phyloP scores from a whole-genome alignment of 2,113 vertebrate species.

The Sturnus vulgaris region DNA sequence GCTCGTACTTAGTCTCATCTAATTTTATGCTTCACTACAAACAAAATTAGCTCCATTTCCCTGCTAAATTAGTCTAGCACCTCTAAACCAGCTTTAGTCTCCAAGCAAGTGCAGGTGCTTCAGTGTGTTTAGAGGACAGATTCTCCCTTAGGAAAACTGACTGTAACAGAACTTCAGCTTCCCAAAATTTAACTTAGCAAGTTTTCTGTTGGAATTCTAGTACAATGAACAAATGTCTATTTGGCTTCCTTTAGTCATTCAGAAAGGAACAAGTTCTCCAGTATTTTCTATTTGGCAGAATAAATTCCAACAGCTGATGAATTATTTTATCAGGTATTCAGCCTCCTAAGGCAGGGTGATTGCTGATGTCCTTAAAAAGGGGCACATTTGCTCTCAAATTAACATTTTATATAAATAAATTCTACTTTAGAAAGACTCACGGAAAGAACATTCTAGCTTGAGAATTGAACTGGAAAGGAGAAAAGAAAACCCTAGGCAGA shows the following conservation, averaged over 20 bases:
- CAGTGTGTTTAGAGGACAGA: not conserved
- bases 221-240: not conserved
- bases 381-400: not conserved
- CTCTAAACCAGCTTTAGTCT: not conserved
- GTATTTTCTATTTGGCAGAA: not conserved
- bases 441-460: not conserved
- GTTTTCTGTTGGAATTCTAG: not conserved
- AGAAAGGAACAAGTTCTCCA: not conserved
- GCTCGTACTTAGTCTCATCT: not conserved
- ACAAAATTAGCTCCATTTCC: not conserved
- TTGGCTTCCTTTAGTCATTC: not conserved
- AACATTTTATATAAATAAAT: not conserved
- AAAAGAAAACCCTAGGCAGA: not conserved
- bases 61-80: not conserved
- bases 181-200: not conserved
- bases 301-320: not conserved
- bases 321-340: not conserved
- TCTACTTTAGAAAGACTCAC: not conserved
- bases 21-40: slow-evolving; percentile 11
- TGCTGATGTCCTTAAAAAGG: not conserved
- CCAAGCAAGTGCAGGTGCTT: not conserved
- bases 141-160: not conserved
- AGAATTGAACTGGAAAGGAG: not conserved
- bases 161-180: not conserved
- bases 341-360: not conserved